Evolutionary conservation across 2,797 vertebrate genomes (phyloP), one percentile per base, ranked within the genome.

Genomic region (Sebastes baramenuke): DNA sequence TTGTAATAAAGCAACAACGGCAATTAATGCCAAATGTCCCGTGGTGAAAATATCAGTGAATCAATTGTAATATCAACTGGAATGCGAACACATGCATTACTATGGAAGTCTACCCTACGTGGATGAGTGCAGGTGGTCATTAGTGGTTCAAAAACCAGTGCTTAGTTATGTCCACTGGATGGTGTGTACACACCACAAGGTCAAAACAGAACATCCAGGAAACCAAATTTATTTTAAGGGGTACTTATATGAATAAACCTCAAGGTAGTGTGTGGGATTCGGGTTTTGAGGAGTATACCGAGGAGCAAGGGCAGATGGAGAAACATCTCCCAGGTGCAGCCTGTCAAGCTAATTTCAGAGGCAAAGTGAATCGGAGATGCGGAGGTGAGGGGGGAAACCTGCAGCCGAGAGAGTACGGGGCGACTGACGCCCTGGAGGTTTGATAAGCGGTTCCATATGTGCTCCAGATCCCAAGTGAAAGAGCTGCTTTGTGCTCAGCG

Each of bases 371-470:
- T 79, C 66, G 68, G 73, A 89, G 81, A 87, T 79, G 80, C 67
- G 32, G 87, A 92, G 90, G 85, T 82, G 87, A 90, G 80, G 67
- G 36, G 73, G 73, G 79, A 80, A 89, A 91, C 88, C 84, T 89
- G 80, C 76, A 82, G 86, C 64, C 62, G 34, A 56, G 69, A 86
- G 79, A 78, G 80, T 68, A 80, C 8, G 18, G 59, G 72, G 64
- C 38, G 76, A 68, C 78, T 82, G 86, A 90, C 68, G 75, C 77
- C 82, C 69, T 79, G 82, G 80, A 92, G 77, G 72, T 89, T 87
- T 84, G 74, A 92, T 93, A 94, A 95, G 94, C 61, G 75, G 79
- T 95, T 94, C 95, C 95, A 95, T 88, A 94, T 96, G 95, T 93
- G 93, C 81, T 83, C 90, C 73, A 83, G 89, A 90, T 95, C 93